Evolutionary conservation across 2,113 vertebrate species (phyloP).

Genomic region (Limanda limanda): DNA sequence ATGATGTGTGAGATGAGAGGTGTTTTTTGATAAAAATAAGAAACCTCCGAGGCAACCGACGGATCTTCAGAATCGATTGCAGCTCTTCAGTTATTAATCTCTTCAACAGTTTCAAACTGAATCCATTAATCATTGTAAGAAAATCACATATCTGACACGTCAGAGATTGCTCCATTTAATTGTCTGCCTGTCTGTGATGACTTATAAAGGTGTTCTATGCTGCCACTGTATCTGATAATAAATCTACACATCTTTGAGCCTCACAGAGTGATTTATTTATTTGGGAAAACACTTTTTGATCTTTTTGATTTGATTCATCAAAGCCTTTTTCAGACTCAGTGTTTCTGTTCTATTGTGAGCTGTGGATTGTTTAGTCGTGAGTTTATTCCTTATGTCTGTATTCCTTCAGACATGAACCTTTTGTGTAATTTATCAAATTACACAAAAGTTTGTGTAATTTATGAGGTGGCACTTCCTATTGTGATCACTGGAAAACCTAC

Average conservation of each 20-base stretch:
- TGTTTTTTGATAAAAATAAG: neutral
- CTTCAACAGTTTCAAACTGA: neutral
- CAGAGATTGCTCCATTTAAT: neutral
- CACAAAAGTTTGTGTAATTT: too few species aligned
- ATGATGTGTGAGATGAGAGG: neutral
- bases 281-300: neutral
- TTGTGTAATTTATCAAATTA: too few species aligned
- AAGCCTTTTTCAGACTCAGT: neutral
- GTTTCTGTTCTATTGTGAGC: neutral
- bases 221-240: constrained; percentile 3
- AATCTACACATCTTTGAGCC: neutral
- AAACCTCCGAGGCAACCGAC: neutral
- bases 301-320: neutral
- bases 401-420: too few species aligned
- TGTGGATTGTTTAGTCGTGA: neutral
- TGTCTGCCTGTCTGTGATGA: neutral
- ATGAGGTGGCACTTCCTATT: neutral
- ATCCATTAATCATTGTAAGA: neutral
- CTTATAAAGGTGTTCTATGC: neutral
- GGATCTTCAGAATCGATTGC: neutral
- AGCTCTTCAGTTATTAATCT: neutral
- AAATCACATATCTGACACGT: neutral
- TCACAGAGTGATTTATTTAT: neutral
- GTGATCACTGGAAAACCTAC: neutral
- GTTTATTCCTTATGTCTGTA: neutral